Evolutionary conservation across 2,113 vertebrate genomes (phyloP), one percentile per base, ranked within the genome.

Genomic region (Petrocephalus zakoni): DNA sequence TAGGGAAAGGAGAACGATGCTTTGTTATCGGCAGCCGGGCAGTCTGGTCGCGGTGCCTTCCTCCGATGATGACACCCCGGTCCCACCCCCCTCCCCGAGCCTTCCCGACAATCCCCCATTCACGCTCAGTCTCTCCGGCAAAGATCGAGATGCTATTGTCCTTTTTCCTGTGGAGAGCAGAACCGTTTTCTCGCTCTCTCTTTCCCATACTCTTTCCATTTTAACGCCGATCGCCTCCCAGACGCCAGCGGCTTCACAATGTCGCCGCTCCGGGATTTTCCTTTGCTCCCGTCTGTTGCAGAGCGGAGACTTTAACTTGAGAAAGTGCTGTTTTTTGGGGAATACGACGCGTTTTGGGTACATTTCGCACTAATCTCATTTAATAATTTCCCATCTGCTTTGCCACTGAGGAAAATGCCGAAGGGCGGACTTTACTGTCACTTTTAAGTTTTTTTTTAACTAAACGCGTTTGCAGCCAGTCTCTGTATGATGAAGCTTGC

Each of bases 91-190:
- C 75, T 25, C 49, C 47, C 55, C 68, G 75, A 29, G 13, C 58
- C 72, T 68, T 72, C 82, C 87, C 87, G 47, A 87, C 85, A 87
- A 53, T 10, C 85, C 68, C 53, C 89, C 78, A 78, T 82, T 87
- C 42, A 82, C 21, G 52, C 89, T 61, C 72, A 87, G 58, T 81
- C 89, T 34, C 75, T 51, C 10, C 89, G 22, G 90, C 88, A 83
- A 82, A 88, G 88, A 88, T 61, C 89, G 91, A 92, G 92, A 91
- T 89, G 91, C 93, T 90, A 94, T 95, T 95, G 94, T 95, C 91
- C 91, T 25, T 91, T 87, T 95, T 95, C 93, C 94, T 94, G 92
- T 92, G 75, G 87, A 89, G 87, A 37, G 89, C 91, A 75, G 29
- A 88, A 89, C 55, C 34, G 78, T 47, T 82, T 47, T 29, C 7